Conservation (phyloP, 37 sponge, comb jelly and placozoan genomes). For the Hormiphora californensis region DNA sequence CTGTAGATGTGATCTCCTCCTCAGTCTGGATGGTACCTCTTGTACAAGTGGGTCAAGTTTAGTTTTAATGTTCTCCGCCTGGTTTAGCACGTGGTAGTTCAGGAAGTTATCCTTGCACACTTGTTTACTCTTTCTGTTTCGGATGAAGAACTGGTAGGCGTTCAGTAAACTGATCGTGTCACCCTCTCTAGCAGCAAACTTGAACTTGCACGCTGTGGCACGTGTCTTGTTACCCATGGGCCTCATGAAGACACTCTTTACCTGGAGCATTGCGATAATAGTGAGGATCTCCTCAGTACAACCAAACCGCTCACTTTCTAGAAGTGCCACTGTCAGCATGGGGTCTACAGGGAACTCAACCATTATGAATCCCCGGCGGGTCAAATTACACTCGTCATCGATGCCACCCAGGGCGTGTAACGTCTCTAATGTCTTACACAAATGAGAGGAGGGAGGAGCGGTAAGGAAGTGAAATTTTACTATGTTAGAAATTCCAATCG, state of each 20-base stretch:
- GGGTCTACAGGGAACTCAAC: conserved; percentile 39
- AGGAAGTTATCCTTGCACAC: conserved; percentile 34
- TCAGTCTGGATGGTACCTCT: no score
- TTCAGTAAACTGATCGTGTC: conserved; percentile 4
- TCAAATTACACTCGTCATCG: conserved; percentile 14
- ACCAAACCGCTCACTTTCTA: not conserved
- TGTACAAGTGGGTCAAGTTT: not conserved
- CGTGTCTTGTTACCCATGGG: not conserved
- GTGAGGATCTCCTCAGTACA: conserved; percentile 46
- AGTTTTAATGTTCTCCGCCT: not conserved
- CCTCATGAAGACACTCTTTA: not conserved
- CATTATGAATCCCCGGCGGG: not conserved
- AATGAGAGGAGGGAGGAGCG: not conserved
- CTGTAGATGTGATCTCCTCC: not conserved
- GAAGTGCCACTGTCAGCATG: not conserved
- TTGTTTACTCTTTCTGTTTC: conserved; percentile 3
- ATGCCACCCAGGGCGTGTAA: conserved; percentile 27
- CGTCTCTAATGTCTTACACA: conserved; percentile 1
- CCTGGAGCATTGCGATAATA: conserved; percentile 11
- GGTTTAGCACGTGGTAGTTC: not conserved
- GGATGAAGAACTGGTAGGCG: not conserved
- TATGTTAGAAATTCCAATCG: conserved; percentile 45
- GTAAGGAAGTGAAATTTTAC: conserved; percentile 36
- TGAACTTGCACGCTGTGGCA: not conserved
- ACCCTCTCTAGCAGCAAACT: conserved; percentile 47